Conservation (phyloP, 2,113 vertebrate genomes). For the Protobothrops mucrosquamatus region DNA sequence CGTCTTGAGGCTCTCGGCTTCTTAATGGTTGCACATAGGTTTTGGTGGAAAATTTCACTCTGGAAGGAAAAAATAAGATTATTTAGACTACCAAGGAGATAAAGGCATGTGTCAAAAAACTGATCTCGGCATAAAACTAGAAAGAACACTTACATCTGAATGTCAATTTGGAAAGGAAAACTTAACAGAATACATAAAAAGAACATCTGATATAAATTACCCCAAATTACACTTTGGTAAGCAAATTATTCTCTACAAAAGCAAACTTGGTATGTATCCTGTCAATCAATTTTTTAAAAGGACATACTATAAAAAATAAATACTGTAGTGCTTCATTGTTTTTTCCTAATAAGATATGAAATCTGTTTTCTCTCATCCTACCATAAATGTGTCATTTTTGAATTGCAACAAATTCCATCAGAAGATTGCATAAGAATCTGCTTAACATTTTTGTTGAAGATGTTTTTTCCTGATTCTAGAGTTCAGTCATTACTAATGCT, state of each 20-base stretch:
- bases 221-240: neutral
- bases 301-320: neutral
- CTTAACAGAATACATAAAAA: neutral
- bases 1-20: constrained; percentile 23
- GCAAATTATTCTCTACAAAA: neutral
- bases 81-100: neutral
- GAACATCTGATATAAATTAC: neutral
- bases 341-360: neutral
- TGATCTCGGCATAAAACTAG: neutral
- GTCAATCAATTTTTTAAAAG: neutral
- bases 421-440: neutral
- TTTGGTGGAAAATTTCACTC: neutral
- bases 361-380: neutral
- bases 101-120: neutral
- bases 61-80: constrained; percentile 1
- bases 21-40: neutral
- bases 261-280: neutral
- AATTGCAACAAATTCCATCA: neutral
- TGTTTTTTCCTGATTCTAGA: too few relatives aligned
- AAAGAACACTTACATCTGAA: neutral
- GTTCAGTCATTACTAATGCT: neutral
- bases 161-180: neutral
- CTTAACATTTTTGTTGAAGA: neutral
- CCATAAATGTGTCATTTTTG: neutral
- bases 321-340: neutral